Evolutionary conservation across 1,140 invertebrate species (phyloP).

Genomic region (Listronotus bonariensis): DNA sequence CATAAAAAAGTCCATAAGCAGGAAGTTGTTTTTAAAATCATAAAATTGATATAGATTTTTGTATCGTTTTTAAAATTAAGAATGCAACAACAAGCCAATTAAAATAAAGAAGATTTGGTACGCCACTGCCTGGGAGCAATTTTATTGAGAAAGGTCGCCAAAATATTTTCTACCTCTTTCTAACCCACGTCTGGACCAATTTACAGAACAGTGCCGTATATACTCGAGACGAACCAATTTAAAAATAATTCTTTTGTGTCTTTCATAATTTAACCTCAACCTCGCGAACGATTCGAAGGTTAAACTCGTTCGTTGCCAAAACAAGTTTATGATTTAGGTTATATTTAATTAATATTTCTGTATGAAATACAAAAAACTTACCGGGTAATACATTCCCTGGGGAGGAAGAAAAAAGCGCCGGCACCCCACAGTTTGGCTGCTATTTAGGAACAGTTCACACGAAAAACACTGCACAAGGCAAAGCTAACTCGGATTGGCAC

Average conservation of each 20-base stretch:
- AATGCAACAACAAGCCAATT: not conserved
- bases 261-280: slow-evolving; percentile 35
- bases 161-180: slow-evolving; percentile 14
- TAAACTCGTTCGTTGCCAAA: slow-evolving; percentile 15
- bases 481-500: slow-evolving; percentile 35
- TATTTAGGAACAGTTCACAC: slow-evolving; percentile 60
- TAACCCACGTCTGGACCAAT: slow-evolving; percentile 14
- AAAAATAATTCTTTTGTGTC: slow-evolving; percentile 22
- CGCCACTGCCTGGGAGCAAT: slow-evolving; percentile 18
- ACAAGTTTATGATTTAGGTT: not conserved
- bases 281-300: slow-evolving; percentile 21
- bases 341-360: not conserved
- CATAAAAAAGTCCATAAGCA: no score
- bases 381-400: slow-evolving; percentile 92
- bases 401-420: slow-evolving; percentile 90
- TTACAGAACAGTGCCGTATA: slow-evolving; percentile 8
- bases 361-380: slow-evolving; percentile 62
- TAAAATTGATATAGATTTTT: no score
- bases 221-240: slow-evolving; percentile 4
- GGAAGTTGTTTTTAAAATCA: no score
- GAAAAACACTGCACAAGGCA: slow-evolving; percentile 48
- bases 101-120: not conserved
- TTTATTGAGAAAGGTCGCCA: slow-evolving; percentile 31
- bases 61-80: not conserved
- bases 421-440: slow-evolving; percentile 92